A percentile compares a stretch with the other conserved stretches of the same genome.
These are phyloP conservation scores for Cataglyphis cursor DNA, from an alignment of 2,888 invertebrate species.

Conservation along the genomic window DNA sequence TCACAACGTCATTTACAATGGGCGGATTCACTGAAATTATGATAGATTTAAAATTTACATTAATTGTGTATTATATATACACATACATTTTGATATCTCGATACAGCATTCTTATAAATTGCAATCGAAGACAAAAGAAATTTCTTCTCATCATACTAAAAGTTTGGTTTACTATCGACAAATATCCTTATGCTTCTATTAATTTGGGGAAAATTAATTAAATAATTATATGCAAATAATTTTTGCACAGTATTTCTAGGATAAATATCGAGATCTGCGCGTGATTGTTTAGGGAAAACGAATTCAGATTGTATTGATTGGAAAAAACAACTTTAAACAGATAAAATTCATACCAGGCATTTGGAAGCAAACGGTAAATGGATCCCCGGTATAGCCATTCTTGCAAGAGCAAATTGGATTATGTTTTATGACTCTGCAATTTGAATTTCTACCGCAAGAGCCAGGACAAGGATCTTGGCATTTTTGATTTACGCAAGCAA, in stretches of 20 bases:
- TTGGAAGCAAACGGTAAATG: constrained; percentile 83
- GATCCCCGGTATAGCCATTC: constrained; percentile 86
- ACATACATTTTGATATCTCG: not conserved
- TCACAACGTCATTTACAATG: constrained; percentile 79
- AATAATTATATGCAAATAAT: not conserved
- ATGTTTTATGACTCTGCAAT: constrained; percentile 90
- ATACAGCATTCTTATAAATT: not conserved
- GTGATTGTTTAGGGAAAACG: not conserved
- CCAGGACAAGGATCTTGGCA: constrained; percentile 90
- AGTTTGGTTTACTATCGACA: not conserved
- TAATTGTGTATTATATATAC: not conserved
- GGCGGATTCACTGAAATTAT: constrained; percentile 45
- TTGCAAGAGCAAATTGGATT: constrained; percentile 87
- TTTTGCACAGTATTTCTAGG: not conserved
- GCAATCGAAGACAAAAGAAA: not conserved
- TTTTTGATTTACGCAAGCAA: constrained; percentile 93
- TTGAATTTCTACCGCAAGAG: constrained; percentile 88
- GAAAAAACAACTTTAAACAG: constrained; percentile 4
- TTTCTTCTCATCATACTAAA: not conserved
- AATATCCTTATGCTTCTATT: not conserved
- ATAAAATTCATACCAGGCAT: constrained; percentile 84
- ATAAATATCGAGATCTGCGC: constrained; percentile 5
- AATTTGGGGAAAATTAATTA: not conserved
- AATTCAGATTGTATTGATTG: not conserved
- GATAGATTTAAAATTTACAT: not conserved